phyloP scores from a whole-genome alignment of 2,113 vertebrate genomes.

The Ascaphus truei region DNA sequence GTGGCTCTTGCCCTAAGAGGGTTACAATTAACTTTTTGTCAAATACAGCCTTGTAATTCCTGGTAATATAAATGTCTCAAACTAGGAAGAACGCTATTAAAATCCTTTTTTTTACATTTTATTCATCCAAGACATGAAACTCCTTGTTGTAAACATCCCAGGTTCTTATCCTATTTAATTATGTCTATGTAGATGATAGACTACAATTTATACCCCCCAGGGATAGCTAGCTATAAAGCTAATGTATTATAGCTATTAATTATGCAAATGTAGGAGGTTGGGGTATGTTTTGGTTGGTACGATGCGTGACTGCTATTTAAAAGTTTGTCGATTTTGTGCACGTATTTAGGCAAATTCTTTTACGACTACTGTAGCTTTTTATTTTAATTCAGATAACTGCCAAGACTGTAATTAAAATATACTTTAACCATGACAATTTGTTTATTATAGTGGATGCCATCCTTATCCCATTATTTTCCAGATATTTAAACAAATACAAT shows the following conservation, averaged over 20 bases:
- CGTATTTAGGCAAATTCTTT: too few relatives aligned
- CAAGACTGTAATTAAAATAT: too few relatives aligned
- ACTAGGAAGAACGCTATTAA: not conserved
- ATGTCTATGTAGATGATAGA: constrained; percentile 13
- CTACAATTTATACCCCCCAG: constrained; percentile 9
- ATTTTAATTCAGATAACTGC: too few relatives aligned
- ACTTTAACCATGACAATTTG: too few relatives aligned
- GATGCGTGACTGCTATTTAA: not conserved
- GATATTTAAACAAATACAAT: too few relatives aligned
- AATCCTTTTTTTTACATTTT: constrained; percentile 18
- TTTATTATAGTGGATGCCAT: too few relatives aligned
- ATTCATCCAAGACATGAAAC: constrained; percentile 14
- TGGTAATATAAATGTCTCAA: not conserved
- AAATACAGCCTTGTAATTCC: constrained; percentile 13
- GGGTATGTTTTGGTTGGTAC: constrained; percentile 21
- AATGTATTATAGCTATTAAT: constrained; percentile 29
- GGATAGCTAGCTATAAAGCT: not conserved
- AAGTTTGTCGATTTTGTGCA: too few relatives aligned
- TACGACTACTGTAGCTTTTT: too few relatives aligned
- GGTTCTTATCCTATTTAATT: constrained; percentile 9
- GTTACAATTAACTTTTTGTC: not conserved
- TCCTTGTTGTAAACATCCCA: constrained; percentile 12
- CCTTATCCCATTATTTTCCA: too few relatives aligned
- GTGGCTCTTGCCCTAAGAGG: too few relatives aligned
- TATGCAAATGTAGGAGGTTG: constrained; percentile 26